Base-by-base conservation (phyloP, 2,888 invertebrate genomes). In the Cyclophora punctaria region DNA sequence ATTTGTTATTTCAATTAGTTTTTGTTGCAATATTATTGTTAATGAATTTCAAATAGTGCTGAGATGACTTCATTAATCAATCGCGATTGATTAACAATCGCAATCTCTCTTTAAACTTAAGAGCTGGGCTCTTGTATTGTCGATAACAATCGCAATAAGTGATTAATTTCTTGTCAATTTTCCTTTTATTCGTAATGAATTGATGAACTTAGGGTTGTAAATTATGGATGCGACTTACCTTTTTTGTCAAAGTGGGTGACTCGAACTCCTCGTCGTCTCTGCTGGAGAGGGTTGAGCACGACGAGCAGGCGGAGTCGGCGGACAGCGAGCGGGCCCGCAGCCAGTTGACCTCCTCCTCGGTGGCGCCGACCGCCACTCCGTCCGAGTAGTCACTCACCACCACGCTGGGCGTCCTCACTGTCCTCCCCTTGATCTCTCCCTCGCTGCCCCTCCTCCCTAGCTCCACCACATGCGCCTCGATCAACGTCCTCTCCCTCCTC, bases 341-440 rank as follows among this genome's bases (percentile, higher is more conserved):
- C 88, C 88, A 87, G 64, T 80, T 72, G 59, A 83, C 84, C 62
- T 87, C 88, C 63, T 85, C 87, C 49, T 78, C 78, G 0, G 86
- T 84, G 3, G 86, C 87, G 3, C 88, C 88, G 5, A 84, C 86
- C 2, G 81, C 84, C 35, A 80, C 71, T 0, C 84, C 95, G 67
- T 95, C 95, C 0, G 95, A 95, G 69, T 95, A 95, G 75, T 96
- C 96, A 69, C 95, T 95, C 44, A 96, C 95, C 3, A 96, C 95
- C 45, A 96, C 95, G 50, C 95, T 95, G 0, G 96, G 96, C 0
- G 95, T 95, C 53, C 95, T 84, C 78, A 94, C 94, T 65, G 92
- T 94, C 67, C 86, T 68, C 63, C 81, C 88, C 58, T 90, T 69
- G 59, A 87, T 76, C 67, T 85, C 83, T 60, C 89, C 88, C 60